Evolutionary conservation across 2,113 vertebrate species (phyloP).

Genomic region (Formicarius rufipectus): DNA sequence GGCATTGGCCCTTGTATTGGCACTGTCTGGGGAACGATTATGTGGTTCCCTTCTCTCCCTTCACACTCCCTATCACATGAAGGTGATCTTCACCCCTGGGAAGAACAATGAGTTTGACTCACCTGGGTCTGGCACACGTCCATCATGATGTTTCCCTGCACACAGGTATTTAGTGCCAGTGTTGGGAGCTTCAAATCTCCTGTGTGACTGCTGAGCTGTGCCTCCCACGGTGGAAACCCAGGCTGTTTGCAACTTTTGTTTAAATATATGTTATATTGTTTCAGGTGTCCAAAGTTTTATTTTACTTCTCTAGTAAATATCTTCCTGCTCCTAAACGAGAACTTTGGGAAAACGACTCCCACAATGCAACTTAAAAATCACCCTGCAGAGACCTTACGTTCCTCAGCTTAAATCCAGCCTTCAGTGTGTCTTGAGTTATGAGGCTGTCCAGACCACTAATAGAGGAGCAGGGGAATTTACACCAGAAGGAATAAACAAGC

Average conservation of each 20-base stretch:
- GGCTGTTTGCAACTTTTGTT: neutral
- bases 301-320: conserved; percentile 48
- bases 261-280: conserved; percentile 33
- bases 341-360: conserved; percentile 32
- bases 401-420: conserved; percentile 38
- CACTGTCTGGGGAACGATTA: neutral
- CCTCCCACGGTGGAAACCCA: neutral
- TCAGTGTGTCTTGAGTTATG: conserved; percentile 58
- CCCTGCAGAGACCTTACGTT: conserved; percentile 31
- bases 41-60: neutral
- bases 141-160: neutral
- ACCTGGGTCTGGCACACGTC: neutral
- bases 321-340: conserved; percentile 12
- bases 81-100: neutral
- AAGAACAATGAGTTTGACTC: neutral
- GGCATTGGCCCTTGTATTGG: neutral
- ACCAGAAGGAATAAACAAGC: conserved; percentile 62
- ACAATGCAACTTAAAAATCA: conserved; percentile 33
- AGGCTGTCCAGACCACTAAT: conserved; percentile 53
- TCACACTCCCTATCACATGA: neutral
- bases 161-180: neutral
- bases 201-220: neutral
- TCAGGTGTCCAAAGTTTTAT: conserved; percentile 51
- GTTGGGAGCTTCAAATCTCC: neutral
- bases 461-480: conserved; percentile 46